A percentile compares a stretch with the other conserved stretches of the same genome.
These are phyloP conservation scores for Protophormia terraenovae DNA, from an alignment of 2,888 invertebrate genomes.

Conservation along the genomic window DNA sequence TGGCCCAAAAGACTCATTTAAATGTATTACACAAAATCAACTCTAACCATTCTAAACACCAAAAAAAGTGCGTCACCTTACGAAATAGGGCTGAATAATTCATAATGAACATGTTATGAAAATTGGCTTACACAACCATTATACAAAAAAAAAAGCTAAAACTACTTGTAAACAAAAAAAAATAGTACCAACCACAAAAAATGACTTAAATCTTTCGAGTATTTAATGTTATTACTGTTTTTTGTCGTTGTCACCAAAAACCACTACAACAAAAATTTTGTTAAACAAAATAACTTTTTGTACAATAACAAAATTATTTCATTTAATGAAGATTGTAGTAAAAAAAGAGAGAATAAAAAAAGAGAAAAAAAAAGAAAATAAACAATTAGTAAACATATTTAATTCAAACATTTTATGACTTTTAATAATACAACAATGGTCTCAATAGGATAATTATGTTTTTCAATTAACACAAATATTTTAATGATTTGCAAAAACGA, in stretches of 20 bases:
- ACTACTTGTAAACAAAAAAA: neutral
- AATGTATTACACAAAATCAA: too few species aligned
- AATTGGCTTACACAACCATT: neutral
- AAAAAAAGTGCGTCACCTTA: neutral
- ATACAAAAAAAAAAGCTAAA: neutral
- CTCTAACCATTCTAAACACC: neutral
- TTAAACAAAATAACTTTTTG: neutral
- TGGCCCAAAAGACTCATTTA: too few species aligned
- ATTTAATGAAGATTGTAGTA: neutral
- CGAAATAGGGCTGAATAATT: neutral
- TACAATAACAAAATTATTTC: neutral
- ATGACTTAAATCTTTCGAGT: neutral
- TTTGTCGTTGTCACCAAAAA: neutral
- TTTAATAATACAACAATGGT: slow-evolving; percentile 34
- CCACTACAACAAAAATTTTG: neutral
- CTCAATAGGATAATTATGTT: slow-evolving; percentile 53
- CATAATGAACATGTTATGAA: neutral
- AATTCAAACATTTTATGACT: slow-evolving; percentile 13
- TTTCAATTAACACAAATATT: slow-evolving; percentile 55
- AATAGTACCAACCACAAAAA: neutral
- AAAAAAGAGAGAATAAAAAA: neutral
- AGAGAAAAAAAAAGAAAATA: neutral
- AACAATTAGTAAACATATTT: slow-evolving; percentile 16
- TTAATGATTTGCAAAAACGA: slow-evolving; percentile 40
- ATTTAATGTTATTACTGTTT: neutral